phyloP scores from a whole-genome alignment of 2,888 invertebrate species.

The Nomada ferruginata region DNA sequence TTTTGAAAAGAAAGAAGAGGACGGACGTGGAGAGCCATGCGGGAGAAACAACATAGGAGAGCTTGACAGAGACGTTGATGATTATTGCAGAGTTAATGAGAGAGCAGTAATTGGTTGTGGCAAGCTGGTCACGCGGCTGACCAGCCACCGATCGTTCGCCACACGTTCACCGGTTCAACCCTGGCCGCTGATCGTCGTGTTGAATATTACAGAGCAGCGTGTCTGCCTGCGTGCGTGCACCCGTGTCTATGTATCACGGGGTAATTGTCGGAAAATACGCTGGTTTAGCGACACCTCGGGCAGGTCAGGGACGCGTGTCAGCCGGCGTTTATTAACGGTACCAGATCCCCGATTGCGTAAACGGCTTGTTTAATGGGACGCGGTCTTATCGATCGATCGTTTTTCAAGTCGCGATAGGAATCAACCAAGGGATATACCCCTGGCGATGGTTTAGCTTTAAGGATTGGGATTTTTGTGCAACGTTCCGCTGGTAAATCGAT shows the following conservation, averaged over 20 bases:
- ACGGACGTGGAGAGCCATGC: background rate
- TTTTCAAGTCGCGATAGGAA: background rate
- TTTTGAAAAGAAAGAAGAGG: background rate
- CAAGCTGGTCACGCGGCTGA: slow-evolving; percentile 69
- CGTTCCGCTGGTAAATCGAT: too few species aligned
- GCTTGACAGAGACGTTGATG: slow-evolving; percentile 46
- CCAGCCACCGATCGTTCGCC: slow-evolving; percentile 66
- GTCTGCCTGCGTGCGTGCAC: slow-evolving; percentile 1
- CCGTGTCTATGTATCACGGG: slow-evolving; percentile 52
- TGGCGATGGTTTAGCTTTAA: too few species aligned
- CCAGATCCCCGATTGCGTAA: slow-evolving; percentile 32
- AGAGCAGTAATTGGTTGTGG: slow-evolving; percentile 81
- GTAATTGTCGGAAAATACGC: slow-evolving; percentile 72
- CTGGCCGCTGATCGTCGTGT: slow-evolving; percentile 61
- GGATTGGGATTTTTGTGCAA: background rate
- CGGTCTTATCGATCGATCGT: slow-evolving; percentile 20
- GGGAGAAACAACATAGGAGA: background rate
- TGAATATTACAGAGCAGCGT: slow-evolving; percentile 58
- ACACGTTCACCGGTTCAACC: slow-evolving; percentile 45
- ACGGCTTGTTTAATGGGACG: slow-evolving; percentile 29
- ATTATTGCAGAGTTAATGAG: slow-evolving; percentile 81
- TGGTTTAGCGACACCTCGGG: slow-evolving; percentile 66
- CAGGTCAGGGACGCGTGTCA: slow-evolving; percentile 57
- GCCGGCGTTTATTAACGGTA: slow-evolving; percentile 47
- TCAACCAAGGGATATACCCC: too few species aligned